Evolutionary conservation across 2,113 vertebrate species (phyloP).

Genomic region (Psilopsiagon aurifrons): DNA sequence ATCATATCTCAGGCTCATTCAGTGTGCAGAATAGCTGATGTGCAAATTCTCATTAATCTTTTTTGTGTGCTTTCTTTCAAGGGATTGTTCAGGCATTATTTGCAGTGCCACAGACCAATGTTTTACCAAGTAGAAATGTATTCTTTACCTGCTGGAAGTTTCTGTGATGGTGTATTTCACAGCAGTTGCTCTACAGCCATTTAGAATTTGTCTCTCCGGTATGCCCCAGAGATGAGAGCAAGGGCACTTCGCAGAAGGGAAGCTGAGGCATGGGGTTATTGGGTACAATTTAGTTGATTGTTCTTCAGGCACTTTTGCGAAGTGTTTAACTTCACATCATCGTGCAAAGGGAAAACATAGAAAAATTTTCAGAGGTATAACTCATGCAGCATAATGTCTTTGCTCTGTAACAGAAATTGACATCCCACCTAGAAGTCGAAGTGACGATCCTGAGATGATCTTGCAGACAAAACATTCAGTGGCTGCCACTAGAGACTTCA

Average conservation of each 20-base stretch:
- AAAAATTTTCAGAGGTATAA: background rate
- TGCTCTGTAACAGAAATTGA: background rate
- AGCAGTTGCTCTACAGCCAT: background rate
- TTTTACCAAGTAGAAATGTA: background rate
- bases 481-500: background rate
- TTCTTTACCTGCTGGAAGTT: background rate
- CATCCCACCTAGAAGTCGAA: background rate
- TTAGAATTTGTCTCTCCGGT: background rate
- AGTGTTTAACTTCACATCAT: background rate
- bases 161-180: background rate
- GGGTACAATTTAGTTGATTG: background rate
- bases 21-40: background rate
- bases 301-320: background rate
- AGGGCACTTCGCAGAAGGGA: background rate
- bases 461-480: background rate
- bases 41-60: background rate
- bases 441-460: background rate
- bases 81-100: background rate
- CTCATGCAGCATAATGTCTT: background rate
- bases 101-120: background rate
- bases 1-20: background rate
- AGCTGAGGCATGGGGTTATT: background rate
- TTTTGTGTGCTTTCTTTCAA: background rate
- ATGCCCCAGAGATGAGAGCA: background rate
- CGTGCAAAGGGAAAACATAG: background rate